Evolutionary conservation across 1,140 invertebrate species (phyloP).

Genomic region (Homarus americanus): DNA sequence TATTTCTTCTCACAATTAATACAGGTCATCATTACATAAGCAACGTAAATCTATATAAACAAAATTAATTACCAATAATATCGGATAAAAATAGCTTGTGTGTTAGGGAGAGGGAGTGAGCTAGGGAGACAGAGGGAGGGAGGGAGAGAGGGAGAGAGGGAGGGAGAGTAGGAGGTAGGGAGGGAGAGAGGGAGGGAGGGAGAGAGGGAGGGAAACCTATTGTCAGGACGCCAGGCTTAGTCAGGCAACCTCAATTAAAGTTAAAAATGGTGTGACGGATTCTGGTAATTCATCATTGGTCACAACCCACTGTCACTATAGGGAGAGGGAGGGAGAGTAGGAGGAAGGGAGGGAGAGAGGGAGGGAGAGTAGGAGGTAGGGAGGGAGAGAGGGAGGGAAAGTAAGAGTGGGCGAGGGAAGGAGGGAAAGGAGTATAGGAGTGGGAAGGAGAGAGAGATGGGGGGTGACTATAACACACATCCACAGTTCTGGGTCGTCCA

Average conservation of each 20-base stretch:
- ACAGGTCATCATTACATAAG: no score
- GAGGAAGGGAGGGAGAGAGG: neutral
- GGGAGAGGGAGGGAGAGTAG: neutral
- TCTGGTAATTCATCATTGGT: neutral
- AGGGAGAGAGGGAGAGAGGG: neutral
- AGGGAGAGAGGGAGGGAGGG: neutral
- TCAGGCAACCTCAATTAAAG: neutral
- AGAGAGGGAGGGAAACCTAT: neutral
- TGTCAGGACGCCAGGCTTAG: neutral
- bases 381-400: neutral
- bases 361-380: neutral
- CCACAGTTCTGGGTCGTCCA: no score
- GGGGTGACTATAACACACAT: neutral
- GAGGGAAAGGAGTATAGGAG: neutral
- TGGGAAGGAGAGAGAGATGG: neutral
- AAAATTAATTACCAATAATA: no score
- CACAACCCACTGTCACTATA: neutral
- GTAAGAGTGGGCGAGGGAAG: neutral
- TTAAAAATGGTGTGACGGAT: conserved; percentile 15
- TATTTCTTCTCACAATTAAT: no score
- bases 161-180: no score
- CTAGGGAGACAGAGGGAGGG: neutral
- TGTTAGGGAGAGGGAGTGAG: neutral
- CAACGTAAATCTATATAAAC: no score
- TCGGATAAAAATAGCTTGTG: no score